Evolutionary conservation across 23 tunicate species (phyloP), one percentile per base, ranked within the genome.

Genomic region (Diplosoma virens): DNA sequence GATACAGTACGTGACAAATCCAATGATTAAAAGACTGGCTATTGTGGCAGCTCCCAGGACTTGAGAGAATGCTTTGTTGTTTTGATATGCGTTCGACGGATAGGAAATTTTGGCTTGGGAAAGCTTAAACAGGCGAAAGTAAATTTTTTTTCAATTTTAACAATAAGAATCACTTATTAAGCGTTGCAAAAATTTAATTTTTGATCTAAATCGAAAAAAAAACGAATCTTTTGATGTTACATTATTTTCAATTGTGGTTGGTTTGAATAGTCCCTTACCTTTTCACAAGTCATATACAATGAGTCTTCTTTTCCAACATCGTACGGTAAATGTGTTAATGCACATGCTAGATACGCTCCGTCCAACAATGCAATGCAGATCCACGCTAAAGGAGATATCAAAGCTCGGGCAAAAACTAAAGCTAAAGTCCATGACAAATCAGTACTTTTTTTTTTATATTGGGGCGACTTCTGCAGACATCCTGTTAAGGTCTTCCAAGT

Each of bases 1-100:
- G 30, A 79, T 23, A 14, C 77, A 58, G 53, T 79, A 79, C 14
- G 41, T 30, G 47, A 66, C 23, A 27, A 79, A 27, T 0, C 93
- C 93, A 41, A 82, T 28, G 22, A 70, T 31, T 20, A 73, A 47
- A 0, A 54, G 47, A 24, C 27, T 71, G 17, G 52, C 80, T 3
- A 89, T 61, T 0, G 70, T 32, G 21, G 78, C 41, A 81, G 88
- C 85, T 22, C 96, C 96, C 18, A 82, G 2, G 4, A 89, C 23
- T 71, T 89, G 96, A 23, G 96, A 89, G 50, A 68, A 82, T 23
- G 83, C 78, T 30, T 84, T 70, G 74, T 82, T 82, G 69, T 89
- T 81, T 46, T 86, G 47, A 66, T 30, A 89, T 17, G 87, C 74
- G 36, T 35, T 26, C 2, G 74, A 67, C 5, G 21, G 9, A 41